Conservation (phyloP, 1,140 invertebrate species). For the Reticulitermes speratus region DNA sequence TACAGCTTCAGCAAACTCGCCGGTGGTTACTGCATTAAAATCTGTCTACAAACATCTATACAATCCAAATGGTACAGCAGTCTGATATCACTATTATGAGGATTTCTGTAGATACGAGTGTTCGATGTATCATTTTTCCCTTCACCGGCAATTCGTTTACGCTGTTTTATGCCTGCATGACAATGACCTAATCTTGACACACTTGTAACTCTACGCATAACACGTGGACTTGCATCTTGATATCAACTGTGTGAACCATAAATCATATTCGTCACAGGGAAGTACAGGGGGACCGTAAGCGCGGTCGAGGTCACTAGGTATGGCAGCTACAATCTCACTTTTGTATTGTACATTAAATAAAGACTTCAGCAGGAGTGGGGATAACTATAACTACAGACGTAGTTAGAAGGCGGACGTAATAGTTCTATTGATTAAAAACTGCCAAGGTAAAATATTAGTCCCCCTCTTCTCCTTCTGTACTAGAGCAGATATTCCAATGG, state of each 20-base stretch:
- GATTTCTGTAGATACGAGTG: neutral
- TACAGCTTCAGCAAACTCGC: too few species aligned
- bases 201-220: neutral
- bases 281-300: neutral
- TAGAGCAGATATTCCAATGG: too few species aligned
- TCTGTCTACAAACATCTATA: too few species aligned
- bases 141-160: neutral
- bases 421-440: neutral
- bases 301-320: neutral
- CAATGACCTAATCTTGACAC: conserved; percentile 11
- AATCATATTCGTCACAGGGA: conserved; percentile 9
- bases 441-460: neutral
- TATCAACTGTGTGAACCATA: neutral
- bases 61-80: too few species aligned
- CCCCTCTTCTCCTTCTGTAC: neutral
- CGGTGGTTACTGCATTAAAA: too few species aligned
- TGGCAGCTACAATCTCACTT: neutral
- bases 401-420: too few species aligned
- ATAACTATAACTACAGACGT: neutral
- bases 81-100: too few species aligned
- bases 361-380: neutral
- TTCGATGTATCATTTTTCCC: neutral
- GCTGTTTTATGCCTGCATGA: neutral
- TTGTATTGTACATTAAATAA: neutral
- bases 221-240: conserved; percentile 10